These are phyloP conservation scores for Epirrita christyi DNA, from an alignment of 2,888 invertebrate genomes.

Conservation along the genomic window DNA sequence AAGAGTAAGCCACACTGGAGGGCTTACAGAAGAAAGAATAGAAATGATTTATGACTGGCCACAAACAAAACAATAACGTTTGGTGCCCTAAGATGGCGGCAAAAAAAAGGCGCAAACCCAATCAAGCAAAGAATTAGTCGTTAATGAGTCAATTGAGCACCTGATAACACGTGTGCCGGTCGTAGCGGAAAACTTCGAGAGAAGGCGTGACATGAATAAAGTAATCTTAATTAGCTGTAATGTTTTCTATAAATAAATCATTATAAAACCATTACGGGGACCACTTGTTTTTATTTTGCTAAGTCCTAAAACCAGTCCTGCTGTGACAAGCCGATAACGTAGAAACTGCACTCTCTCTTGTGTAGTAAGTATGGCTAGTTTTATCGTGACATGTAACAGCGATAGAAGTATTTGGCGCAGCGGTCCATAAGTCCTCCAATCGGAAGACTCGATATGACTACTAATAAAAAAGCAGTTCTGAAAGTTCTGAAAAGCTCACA, in stretches of 20 bases:
- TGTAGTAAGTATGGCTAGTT: constrained; percentile 2
- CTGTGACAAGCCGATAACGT: constrained; percentile 1
- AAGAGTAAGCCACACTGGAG: no score
- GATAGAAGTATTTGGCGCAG: background rate
- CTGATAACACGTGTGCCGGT: constrained; percentile 3
- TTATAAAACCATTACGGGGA: constrained; percentile 16
- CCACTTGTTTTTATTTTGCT: constrained; percentile 2
- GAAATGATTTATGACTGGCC: no score
- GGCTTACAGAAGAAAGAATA: no score
- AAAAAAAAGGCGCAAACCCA: constrained; percentile 15
- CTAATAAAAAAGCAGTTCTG: no score
- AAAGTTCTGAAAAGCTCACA: no score
- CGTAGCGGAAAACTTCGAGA: constrained; percentile 5
- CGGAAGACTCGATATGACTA: no score
- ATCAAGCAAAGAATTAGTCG: constrained; percentile 18
- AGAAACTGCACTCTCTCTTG: constrained; percentile 23
- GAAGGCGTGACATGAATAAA: constrained; percentile 16
- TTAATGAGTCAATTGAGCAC: constrained; percentile 4
- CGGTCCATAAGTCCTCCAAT: no score
- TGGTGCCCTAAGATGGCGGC: constrained; percentile 19
- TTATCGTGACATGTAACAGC: background rate
- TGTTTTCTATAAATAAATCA: constrained; percentile 22
- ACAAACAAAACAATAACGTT: constrained; percentile 10
- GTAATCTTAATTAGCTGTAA: constrained; percentile 7
- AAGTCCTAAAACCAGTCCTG: constrained; percentile 13